These are phyloP conservation scores for Patella caerulea DNA, from an alignment of 2,888 invertebrate species.

Conservation along the genomic window DNA sequence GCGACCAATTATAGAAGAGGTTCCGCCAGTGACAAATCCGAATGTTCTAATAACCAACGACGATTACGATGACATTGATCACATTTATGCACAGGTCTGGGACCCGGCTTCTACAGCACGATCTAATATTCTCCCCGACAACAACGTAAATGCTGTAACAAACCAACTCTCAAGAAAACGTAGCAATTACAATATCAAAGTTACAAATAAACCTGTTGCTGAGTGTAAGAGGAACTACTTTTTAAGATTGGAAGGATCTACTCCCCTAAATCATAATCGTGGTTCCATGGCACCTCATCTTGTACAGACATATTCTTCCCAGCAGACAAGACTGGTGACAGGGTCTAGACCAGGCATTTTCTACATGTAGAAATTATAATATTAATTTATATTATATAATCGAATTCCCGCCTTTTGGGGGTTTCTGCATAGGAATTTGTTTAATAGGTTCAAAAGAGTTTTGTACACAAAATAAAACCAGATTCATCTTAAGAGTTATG, in stretches of 20 bases:
- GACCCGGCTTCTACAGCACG: background rate
- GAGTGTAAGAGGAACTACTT: background rate
- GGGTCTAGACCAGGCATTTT: slow-evolving; percentile 1
- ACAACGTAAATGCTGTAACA: background rate
- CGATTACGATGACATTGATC: slow-evolving; percentile 1
- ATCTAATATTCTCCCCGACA: background rate
- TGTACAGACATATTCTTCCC: background rate
- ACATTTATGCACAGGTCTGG: slow-evolving; percentile 1
- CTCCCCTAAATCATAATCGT: background rate
- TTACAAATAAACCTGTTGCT: background rate
- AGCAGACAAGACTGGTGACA: background rate
- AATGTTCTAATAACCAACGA: background rate
- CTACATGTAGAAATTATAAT: background rate
- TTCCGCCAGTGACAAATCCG: no score
- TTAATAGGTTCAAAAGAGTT: no score
- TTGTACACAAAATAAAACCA: no score
- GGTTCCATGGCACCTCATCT: background rate
- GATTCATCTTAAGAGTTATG: no score
- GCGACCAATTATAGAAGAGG: no score
- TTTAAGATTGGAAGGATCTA: background rate
- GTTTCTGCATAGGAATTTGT: no score
- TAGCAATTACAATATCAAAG: slow-evolving; percentile 1
- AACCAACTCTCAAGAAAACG: background rate
- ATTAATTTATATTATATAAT: no score
- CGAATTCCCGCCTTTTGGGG: no score